Percentiles rank a stretch among this genome's conserved stretches.
Evolutionary conservation across 2,888 invertebrate genomes (phyloP).

Genomic region (Chloroclystis v-ata): DNA sequence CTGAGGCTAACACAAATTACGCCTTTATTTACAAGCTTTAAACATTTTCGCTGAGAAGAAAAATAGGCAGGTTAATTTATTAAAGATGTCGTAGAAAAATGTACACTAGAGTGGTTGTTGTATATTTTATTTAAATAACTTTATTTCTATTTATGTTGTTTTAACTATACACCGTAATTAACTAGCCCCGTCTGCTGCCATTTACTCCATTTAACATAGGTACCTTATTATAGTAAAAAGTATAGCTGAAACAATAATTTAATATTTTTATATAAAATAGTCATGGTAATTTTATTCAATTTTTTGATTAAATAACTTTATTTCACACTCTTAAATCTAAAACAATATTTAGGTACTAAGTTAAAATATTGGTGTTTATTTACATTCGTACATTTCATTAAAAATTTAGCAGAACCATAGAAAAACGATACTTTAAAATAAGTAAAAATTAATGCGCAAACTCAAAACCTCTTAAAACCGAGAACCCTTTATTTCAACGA

Average conservation of each 20-base stretch:
- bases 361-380: too few relatives aligned
- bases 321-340: too few relatives aligned
- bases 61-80: slow-evolving; percentile 20
- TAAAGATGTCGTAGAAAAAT: slow-evolving; percentile 16
- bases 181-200: slow-evolving; percentile 39
- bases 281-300: background rate
- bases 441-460: slow-evolving; percentile 19
- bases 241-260: slow-evolving; percentile 64
- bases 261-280: background rate
- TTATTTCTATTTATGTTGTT: background rate
- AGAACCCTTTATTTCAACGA: slow-evolving; percentile 28
- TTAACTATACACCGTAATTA: background rate
- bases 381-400: too few relatives aligned
- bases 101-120: slow-evolving; percentile 19
- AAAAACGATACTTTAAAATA: slow-evolving; percentile 10
- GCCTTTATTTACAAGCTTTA: slow-evolving; percentile 65
- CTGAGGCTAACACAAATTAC: slow-evolving; percentile 73
- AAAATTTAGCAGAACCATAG: background rate
- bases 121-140: slow-evolving; percentile 20
- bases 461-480: slow-evolving; percentile 25
- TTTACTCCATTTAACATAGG: slow-evolving; percentile 15
- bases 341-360: too few relatives aligned
- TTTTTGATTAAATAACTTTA: too few relatives aligned
- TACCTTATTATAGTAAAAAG: slow-evolving; percentile 48
- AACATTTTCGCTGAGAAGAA: slow-evolving; percentile 15